phyloP scores from a whole-genome alignment of 2,113 vertebrate species.

The Suncus etruscus region DNA sequence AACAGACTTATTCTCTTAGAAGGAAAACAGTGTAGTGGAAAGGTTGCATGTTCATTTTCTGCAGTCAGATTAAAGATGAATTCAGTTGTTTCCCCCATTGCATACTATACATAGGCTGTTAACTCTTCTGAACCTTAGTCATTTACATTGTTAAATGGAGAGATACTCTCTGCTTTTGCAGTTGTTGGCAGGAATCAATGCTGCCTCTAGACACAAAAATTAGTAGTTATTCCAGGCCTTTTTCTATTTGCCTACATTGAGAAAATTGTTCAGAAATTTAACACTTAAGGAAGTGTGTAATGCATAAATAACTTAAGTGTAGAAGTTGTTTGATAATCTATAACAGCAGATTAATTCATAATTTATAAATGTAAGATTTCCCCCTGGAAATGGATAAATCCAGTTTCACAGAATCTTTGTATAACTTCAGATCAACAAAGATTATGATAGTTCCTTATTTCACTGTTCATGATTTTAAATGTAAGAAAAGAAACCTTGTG shows the following conservation, averaged over 20 bases:
- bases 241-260: not conserved
- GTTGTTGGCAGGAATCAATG: not conserved
- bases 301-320: slow-evolving; percentile 34
- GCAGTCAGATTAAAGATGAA: not conserved
- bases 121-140: not conserved
- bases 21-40: not conserved
- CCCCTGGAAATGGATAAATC: slow-evolving; percentile 30
- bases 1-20: not conserved
- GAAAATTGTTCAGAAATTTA: not conserved
- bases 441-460: not conserved
- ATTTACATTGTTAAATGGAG: not conserved
- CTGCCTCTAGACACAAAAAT: not conserved
- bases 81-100: not conserved
- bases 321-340: slow-evolving; percentile 27
- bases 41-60: not conserved
- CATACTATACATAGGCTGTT: not conserved
- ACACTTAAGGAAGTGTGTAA: slow-evolving; percentile 70
- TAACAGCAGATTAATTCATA: slow-evolving; percentile 71
- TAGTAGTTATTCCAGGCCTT: not conserved
- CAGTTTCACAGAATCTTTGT: slow-evolving; percentile 48
- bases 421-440: slow-evolving; percentile 28
- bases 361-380: slow-evolving; percentile 76
- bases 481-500: not conserved
- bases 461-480: not conserved
- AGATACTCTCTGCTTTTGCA: too few relatives aligned